These are phyloP conservation scores for Phylloscopus trochiloides DNA, from an alignment of 2,113 vertebrate genomes.

Conservation along the genomic window DNA sequence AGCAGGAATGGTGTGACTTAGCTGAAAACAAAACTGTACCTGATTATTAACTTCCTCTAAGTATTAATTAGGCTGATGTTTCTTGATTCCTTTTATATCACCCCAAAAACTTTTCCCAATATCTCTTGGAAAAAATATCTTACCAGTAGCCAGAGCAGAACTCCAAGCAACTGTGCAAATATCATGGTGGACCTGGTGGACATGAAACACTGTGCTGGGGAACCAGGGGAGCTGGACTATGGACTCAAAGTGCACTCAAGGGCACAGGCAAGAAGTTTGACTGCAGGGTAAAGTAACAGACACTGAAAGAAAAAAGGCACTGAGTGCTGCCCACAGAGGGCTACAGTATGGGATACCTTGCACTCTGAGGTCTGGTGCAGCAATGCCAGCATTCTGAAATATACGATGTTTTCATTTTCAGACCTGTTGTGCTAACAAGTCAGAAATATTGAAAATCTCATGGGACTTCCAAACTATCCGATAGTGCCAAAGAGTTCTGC, in stretches of 20 bases:
- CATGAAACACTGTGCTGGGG: accelerated
- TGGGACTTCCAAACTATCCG: not conserved
- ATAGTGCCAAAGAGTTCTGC: not conserved
- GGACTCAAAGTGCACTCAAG: not conserved
- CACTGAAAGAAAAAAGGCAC: not conserved
- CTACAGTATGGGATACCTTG: not conserved
- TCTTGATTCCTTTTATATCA: not conserved
- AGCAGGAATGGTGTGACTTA: not conserved
- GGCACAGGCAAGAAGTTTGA: not conserved
- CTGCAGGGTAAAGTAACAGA: not conserved
- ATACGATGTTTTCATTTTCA: not conserved
- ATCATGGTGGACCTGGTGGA: not conserved
- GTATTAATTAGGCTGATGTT: not conserved
- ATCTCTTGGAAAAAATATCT: not conserved
- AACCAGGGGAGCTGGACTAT: not conserved
- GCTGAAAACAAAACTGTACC: too few species aligned
- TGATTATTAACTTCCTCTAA: not conserved
- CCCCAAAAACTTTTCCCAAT: not conserved
- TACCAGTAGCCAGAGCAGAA: not conserved
- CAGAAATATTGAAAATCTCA: not conserved
- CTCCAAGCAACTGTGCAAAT: not conserved
- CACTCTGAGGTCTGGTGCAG: not conserved
- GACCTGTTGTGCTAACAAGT: not conserved
- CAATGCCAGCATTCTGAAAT: not conserved
- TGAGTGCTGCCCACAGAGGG: not conserved